phyloP scores from a whole-genome alignment of 2,797 vertebrate species.

The Pseudochirops cupreus region DNA sequence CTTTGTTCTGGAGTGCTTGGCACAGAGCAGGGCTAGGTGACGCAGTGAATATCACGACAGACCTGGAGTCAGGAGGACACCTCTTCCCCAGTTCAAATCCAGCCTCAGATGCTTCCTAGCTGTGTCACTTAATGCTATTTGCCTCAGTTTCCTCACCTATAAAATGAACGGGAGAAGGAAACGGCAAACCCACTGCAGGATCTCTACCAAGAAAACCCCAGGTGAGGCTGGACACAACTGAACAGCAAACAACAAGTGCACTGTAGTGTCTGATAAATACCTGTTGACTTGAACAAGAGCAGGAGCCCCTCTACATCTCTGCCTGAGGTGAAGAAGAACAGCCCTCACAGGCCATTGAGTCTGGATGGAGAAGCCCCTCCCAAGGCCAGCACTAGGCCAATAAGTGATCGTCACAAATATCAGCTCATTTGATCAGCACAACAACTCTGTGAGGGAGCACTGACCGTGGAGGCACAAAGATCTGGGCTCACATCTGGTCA shows the following conservation, averaged over 20 bases:
- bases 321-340: neutral
- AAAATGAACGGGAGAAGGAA: neutral
- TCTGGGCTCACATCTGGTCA: neutral
- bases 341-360: neutral
- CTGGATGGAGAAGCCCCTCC: neutral
- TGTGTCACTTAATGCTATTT: neutral
- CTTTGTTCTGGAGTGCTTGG: neutral
- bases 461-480: too few relatives aligned
- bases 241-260: neutral
- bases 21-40: neutral
- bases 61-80: neutral
- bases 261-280: neutral
- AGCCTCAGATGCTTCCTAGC: too few relatives aligned
- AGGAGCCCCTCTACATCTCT: neutral
- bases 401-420: neutral
- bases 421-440: neutral
- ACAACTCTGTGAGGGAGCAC: neutral
- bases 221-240: too few relatives aligned
- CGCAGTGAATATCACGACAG: neutral
- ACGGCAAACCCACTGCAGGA: neutral
- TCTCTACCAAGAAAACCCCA: neutral
- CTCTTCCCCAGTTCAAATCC: neutral
- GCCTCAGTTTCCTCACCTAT: neutral
- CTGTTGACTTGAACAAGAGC: neutral
- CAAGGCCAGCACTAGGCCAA: neutral